These are phyloP conservation scores for Podarcis muralis DNA, from an alignment of 2,113 vertebrate species.

Conservation along the genomic window DNA sequence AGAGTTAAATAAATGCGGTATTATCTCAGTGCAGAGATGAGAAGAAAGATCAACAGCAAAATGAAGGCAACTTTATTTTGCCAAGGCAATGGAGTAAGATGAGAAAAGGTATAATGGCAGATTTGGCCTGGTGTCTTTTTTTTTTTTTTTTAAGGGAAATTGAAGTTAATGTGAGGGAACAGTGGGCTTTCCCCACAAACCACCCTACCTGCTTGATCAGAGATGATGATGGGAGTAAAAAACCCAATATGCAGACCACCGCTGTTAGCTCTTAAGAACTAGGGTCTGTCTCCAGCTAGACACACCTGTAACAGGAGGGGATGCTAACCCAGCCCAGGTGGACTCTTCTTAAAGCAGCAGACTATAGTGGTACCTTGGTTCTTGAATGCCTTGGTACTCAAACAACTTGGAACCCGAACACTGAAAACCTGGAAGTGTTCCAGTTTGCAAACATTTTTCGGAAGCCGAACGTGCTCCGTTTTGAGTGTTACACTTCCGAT, in stretches of 20 bases:
- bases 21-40: slow-evolving; percentile 31
- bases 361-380: no score
- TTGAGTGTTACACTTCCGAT: no score
- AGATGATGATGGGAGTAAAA: background rate
- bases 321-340: background rate
- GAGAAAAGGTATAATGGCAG: background rate
- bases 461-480: no score
- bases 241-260: no score
- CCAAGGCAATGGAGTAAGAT: background rate
- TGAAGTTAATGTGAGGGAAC: background rate
- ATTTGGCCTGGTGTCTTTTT: background rate
- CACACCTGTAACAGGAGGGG: no score
- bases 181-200: no score
- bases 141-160: no score
- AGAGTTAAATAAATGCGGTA: slow-evolving; percentile 39
- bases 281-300: background rate
- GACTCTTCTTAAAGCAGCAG: background rate
- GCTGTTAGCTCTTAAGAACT: background rate
- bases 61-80: background rate
- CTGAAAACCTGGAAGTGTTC: no score
- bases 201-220: background rate
- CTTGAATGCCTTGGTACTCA: no score
- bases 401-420: no score
- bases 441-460: no score
- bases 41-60: slow-evolving; percentile 17